phyloP scores from a whole-genome alignment of 2,113 vertebrate species.

The Grus americana region DNA sequence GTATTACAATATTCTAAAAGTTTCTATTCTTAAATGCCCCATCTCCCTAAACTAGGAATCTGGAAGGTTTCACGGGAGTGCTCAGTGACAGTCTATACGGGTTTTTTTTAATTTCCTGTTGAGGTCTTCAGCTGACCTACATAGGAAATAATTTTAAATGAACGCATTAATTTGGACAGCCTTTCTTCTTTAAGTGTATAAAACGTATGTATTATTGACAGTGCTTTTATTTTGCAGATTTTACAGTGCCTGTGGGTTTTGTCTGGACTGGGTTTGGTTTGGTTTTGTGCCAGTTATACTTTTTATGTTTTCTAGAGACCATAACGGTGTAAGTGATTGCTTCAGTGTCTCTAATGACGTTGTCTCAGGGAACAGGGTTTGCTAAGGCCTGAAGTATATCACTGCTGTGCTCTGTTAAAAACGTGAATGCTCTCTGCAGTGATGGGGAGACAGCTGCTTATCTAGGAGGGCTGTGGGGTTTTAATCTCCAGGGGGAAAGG shows the following conservation, averaged over 20 bases:
- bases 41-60: background rate
- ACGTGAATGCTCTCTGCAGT: accelerated
- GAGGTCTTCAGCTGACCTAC: background rate
- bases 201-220: background rate
- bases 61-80: background rate
- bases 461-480: background rate
- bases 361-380: accelerated
- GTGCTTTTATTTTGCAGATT: background rate
- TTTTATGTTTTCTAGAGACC: background rate
- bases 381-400: background rate
- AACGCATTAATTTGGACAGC: background rate
- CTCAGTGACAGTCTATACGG: background rate
- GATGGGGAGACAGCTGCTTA: background rate
- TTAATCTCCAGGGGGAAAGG: background rate
- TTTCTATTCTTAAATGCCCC: background rate
- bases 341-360: accelerated
- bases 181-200: background rate
- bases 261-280: background rate
- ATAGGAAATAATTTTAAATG: background rate
- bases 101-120: background rate
- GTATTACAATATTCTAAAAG: background rate
- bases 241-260: background rate
- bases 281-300: accelerated
- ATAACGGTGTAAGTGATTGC: background rate
- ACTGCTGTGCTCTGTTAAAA: accelerated